Conservation (phyloP, 2,797 vertebrate species). For the Thunnus albacares region DNA sequence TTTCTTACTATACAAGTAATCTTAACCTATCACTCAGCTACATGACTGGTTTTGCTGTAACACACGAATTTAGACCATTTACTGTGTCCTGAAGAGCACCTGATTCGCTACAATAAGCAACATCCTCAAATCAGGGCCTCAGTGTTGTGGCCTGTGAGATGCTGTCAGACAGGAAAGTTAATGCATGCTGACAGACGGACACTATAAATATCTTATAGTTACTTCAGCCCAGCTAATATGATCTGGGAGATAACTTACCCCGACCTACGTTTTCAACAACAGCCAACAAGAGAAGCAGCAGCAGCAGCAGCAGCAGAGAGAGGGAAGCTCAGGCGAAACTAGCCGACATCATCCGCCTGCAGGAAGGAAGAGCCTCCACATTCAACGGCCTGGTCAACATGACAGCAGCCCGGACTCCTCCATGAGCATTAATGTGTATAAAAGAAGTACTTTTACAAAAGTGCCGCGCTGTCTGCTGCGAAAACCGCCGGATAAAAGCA, state of each 20-base stretch:
- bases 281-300: constrained; percentile 37
- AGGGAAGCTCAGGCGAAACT: constrained; percentile 56
- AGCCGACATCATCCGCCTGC: constrained; percentile 55
- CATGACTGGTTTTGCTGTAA: background rate
- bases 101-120: background rate
- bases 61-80: background rate
- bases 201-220: fast-evolving
- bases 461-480: background rate
- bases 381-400: constrained; percentile 48
- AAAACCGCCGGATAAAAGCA: background rate
- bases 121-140: background rate
- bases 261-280: constrained; percentile 45
- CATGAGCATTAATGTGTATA: background rate
- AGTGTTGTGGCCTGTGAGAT: constrained; percentile 46
- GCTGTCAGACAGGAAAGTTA: constrained; percentile 44
- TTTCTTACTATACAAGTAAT: background rate
- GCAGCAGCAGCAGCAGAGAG: constrained; percentile 22
- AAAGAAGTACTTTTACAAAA: background rate
- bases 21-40: background rate
- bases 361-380: constrained; percentile 61
- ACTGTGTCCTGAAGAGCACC: background rate
- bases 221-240: background rate
- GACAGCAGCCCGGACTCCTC: constrained; percentile 37
- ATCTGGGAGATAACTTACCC: constrained; percentile 46
- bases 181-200: background rate